A percentile compares a stretch with the other conserved stretches of the same genome.
Evolutionary conservation across 2,888 invertebrate genomes (phyloP).

Genomic region (Seladonia tumulorum): DNA sequence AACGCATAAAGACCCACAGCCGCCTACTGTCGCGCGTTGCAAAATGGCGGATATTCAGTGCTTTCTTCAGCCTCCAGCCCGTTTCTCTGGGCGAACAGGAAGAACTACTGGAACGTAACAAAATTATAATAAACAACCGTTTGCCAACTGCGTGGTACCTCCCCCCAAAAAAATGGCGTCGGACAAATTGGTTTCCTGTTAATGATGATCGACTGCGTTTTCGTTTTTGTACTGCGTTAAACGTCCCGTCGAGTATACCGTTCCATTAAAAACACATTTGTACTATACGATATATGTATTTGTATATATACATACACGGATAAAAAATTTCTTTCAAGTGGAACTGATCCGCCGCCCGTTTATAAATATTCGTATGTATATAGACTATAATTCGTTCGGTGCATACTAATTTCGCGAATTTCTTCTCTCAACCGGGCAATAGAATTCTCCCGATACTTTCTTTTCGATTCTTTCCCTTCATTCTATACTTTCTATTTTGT

Average conservation of each 20-base stretch:
- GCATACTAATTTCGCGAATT: neutral
- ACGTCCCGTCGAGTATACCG: neutral
- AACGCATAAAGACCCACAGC: neutral
- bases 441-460: neutral
- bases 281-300: slow-evolving; percentile 43
- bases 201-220: slow-evolving; percentile 18
- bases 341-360: slow-evolving; percentile 22
- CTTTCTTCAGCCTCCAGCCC: neutral
- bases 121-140: slow-evolving; percentile 24
- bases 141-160: neutral
- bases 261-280: slow-evolving; percentile 45
- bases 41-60: neutral
- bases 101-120: neutral
- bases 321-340: slow-evolving; percentile 33
- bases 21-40: too few species aligned
- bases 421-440: neutral
- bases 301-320: slow-evolving; percentile 10
- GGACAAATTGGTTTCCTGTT: slow-evolving; percentile 21
- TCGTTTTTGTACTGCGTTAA: slow-evolving; percentile 38
- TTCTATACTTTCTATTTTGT: neutral
- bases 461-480: neutral
- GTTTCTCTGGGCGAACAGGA: neutral
- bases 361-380: slow-evolving; percentile 12
- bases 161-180: slow-evolving; percentile 17
- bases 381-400: slow-evolving; percentile 18